Evolutionary conservation across 2,113 vertebrate species (phyloP).

Genomic region (Actenoides hombroni): DNA sequence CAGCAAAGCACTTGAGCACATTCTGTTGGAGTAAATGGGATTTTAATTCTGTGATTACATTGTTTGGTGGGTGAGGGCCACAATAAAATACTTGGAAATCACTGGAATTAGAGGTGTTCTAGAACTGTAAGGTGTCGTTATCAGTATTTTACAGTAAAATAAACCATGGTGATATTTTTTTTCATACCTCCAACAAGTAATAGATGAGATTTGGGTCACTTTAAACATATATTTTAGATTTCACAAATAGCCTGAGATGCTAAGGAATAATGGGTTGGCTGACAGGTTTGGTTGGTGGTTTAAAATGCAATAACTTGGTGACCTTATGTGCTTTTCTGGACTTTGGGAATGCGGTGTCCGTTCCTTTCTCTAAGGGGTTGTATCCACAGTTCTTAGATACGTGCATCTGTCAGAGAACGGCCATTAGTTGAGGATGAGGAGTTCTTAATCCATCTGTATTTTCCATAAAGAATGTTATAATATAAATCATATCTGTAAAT

Average conservation of each 20-base stretch:
- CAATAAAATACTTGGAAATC: not conserved
- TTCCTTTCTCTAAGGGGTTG: not conserved
- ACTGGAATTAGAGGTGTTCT: not conserved
- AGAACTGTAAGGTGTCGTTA: not conserved
- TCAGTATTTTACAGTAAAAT: not conserved
- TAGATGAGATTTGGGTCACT: not conserved
- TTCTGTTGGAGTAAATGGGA: not conserved
- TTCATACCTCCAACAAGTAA: not conserved
- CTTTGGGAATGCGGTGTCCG: not conserved
- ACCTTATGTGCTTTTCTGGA: not conserved
- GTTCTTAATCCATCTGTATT: not conserved
- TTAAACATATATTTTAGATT: not conserved
- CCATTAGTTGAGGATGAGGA: fast-evolving
- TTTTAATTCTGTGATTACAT: slow-evolving; percentile 28
- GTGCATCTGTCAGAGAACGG: not conserved
- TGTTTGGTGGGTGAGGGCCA: not conserved
- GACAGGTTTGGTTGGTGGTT: not conserved
- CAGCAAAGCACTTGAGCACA: slow-evolving; percentile 17
- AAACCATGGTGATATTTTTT: not conserved
- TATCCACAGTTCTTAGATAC: not conserved
- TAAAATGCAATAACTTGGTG: not conserved
- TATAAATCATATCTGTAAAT: not conserved
- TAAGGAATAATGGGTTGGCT: not conserved
- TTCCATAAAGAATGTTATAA: not conserved
- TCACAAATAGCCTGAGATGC: not conserved